Evolutionary conservation across 1,140 invertebrate genomes (phyloP), one percentile per base, ranked within the genome.

Genomic region (Antheraea mylitta): DNA sequence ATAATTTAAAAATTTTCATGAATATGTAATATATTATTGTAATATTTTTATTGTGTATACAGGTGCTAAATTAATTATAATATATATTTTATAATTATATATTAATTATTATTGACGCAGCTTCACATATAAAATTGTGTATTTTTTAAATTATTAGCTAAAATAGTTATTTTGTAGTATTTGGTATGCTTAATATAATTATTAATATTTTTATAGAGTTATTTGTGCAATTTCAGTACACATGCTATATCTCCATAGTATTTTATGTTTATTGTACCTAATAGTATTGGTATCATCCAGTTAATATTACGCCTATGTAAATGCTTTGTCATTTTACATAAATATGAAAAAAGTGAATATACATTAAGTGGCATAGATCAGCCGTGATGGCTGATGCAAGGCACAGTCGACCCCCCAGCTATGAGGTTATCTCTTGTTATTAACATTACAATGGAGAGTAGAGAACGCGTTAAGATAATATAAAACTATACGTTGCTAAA

Each of bases 341-440:
- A 53, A 53, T 53, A 53, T 53, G 45, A 3, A 38, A 38, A n/a
- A 7, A 38, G 37, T 64, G 0, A 64, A 64, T 37, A 64, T n/a
- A 37, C 10, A 64, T 64, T 38, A 6, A 4, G 11, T 8, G 36
- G 45, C 18, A 11, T 19, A 37, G 18, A 64, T 45, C 18, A n/a
- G 18, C 18, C 18, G 16, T 48, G 3, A 65, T 68, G 74, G 76
- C 73, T 85, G 82, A 83, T 79, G 81, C 73, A 84, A 83, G 66
- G 48, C 67, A 62, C 19, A 19, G 59, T 64, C 81, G 78, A 83
- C 78, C 79, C 78, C 45, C 78, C 75, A 78, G 76, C 75, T 53
- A 65, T 22, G 58, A 71, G 82, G 82, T 86, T 86, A 86, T 86
- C 81, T 64, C 22, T 63, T 74, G 71, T 76, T 74, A 64, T 72